Evolutionary conservation across 2,888 invertebrate species (phyloP).

Genomic region (Strigamia maritima): DNA sequence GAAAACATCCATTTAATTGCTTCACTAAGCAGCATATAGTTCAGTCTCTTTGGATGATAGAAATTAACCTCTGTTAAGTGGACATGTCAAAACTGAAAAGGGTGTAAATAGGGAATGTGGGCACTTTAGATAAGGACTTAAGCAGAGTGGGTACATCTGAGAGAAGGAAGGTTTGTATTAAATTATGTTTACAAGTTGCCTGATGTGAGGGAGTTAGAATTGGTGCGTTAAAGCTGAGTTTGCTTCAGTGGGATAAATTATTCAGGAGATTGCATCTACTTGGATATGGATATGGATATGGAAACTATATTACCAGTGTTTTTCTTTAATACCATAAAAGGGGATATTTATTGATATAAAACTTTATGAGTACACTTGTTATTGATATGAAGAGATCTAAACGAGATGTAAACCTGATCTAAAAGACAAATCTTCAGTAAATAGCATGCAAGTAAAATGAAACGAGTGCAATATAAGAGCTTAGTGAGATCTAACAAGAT

Average conservation of each 20-base stretch:
- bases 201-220: not conserved
- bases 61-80: conserved; percentile 22
- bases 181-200: not conserved
- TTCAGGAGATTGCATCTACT: not conserved
- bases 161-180: not conserved
- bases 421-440: too few relatives aligned
- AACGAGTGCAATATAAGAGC: too few relatives aligned
- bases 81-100: conserved; percentile 21
- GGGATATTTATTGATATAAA: too few relatives aligned
- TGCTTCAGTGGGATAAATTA: not conserved
- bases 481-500: too few relatives aligned
- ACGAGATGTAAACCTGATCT: too few relatives aligned
- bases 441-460: too few relatives aligned
- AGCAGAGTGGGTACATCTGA: not conserved
- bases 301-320: too few relatives aligned
- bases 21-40: not conserved
- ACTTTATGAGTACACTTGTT: too few relatives aligned
- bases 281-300: too few relatives aligned
- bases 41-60: not conserved
- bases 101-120: not conserved
- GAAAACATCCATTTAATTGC: conserved; percentile 13
- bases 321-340: too few relatives aligned
- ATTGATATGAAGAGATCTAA: too few relatives aligned
- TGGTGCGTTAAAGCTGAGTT: not conserved
- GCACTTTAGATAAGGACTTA: conserved; percentile 1